phyloP scores from a whole-genome alignment of 2,113 vertebrate species.

The Lates calcarifer region DNA sequence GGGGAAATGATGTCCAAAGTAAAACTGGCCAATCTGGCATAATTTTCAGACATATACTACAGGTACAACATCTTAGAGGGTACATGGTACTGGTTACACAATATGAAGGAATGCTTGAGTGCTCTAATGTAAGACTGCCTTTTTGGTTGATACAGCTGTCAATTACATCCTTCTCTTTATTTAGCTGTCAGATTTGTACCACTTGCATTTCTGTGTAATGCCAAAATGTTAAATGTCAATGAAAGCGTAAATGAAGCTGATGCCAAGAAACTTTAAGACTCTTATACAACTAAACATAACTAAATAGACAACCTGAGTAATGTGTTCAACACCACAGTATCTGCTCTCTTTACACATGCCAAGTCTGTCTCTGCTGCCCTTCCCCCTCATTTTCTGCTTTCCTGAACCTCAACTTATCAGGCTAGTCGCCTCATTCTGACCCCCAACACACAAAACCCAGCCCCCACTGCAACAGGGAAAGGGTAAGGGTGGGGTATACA shows the following conservation, averaged over 20 bases:
- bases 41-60: too few relatives aligned
- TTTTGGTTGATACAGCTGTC: too few relatives aligned
- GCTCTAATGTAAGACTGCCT: too few relatives aligned
- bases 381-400: constrained; percentile 56
- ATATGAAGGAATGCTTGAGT: too few relatives aligned
- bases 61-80: too few relatives aligned
- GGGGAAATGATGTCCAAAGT: too few relatives aligned
- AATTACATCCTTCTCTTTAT: too few relatives aligned
- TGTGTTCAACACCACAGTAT: background rate
- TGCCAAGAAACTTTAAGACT: background rate
- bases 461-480: constrained; percentile 59
- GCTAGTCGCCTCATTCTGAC: constrained; percentile 39
- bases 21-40: too few relatives aligned
- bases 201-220: background rate
- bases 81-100: too few relatives aligned
- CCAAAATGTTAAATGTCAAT: background rate
- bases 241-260: background rate
- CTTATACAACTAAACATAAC: background rate
- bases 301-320: background rate
- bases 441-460: constrained; percentile 63
- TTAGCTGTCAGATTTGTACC: background rate
- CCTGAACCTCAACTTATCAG: constrained; percentile 77
- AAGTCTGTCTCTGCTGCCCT: constrained; percentile 29
- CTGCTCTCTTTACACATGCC: constrained; percentile 44
- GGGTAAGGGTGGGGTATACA: constrained; percentile 40